Conservation (phyloP, 2,113 vertebrate genomes). For the Ia io region DNA sequence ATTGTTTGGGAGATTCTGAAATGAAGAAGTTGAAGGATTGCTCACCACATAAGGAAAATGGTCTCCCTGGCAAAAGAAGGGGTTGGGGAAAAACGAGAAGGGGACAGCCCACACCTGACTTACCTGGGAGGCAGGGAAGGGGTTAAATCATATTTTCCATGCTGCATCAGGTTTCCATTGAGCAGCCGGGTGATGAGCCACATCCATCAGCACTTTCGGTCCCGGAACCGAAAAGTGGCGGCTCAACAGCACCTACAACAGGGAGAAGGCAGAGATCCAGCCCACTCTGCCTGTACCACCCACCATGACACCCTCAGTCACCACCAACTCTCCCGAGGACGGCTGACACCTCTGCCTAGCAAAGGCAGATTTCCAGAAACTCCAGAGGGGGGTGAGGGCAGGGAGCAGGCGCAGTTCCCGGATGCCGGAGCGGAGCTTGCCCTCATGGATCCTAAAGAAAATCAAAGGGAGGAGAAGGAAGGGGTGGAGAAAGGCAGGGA, state of each 20-base stretch:
- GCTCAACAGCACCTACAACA: neutral
- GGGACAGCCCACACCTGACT: neutral
- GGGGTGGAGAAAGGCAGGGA: neutral
- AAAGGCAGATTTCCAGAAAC: neutral
- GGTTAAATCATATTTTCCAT: neutral
- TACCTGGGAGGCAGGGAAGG: neutral
- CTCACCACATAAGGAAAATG: neutral
- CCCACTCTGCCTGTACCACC: neutral
- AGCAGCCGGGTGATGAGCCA: neutral
- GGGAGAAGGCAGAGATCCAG: neutral
- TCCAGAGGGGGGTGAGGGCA: neutral
- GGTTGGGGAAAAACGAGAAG: neutral
- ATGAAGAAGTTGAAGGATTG: neutral
- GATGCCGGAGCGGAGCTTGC: neutral
- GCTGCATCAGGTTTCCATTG: neutral
- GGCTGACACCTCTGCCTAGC: neutral
- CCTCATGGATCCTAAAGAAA: neutral
- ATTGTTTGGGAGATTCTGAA: slow-evolving; percentile 40
- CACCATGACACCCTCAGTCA: accelerated
- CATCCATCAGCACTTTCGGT: neutral
- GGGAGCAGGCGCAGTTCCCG: neutral
- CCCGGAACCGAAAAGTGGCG: neutral
- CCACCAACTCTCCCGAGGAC: neutral
- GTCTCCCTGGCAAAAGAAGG: neutral
- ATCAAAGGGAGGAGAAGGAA: neutral